Base-by-base conservation (phyloP, 2,113 vertebrate genomes). In the Lycaon pictus region DNA sequence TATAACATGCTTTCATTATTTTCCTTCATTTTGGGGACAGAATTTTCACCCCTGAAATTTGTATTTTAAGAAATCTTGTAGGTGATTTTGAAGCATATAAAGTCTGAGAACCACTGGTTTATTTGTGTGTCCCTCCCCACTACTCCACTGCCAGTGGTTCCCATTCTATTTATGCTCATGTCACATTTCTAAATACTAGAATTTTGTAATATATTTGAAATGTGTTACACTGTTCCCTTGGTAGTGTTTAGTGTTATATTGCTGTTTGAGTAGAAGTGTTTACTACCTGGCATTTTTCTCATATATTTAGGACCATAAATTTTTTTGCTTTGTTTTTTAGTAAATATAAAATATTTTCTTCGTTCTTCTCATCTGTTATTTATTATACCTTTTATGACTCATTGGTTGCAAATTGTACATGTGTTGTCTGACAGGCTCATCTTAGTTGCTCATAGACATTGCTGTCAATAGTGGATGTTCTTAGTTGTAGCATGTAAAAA, bases 241-340 rank as follows among this genome's bases (percentile, higher is more conserved):
- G 58, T 92, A 80, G 35, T 55, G 0, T 90, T 95, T 77, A 91
- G 32, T 43, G 16, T 69, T 88, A 7, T 37, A 22, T 29, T 93
- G 37, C 25, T 96, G 3, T 88, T 88, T 87, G 69, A 77, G 22
- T 65, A 56, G n/a, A 81, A 81, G 2, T 60, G 22, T 84, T 84
- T 62, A 72, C 84, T 79, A 11, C 32, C 29, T 93, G 55, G 22
- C 63, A 91, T 79, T 85, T 91, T 96, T 90, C 37, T 93, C 25
- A 90, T 71, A 55, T 63, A 71, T 37, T 84, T 48, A 90, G 23
- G 32, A 77, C 48, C n/a, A 86, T 43, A 85, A 2, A 37, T 82
- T 56, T 91, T 96, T 93, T 62, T 55, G 23, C 9, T 97, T 95
- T 79, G 29, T 94, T 96, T 94, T 96, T 96, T 80, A 90, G 63